Evolutionary conservation across 2,888 invertebrate species (phyloP).

Genomic region (Hydroisotoma schaefferi): DNA sequence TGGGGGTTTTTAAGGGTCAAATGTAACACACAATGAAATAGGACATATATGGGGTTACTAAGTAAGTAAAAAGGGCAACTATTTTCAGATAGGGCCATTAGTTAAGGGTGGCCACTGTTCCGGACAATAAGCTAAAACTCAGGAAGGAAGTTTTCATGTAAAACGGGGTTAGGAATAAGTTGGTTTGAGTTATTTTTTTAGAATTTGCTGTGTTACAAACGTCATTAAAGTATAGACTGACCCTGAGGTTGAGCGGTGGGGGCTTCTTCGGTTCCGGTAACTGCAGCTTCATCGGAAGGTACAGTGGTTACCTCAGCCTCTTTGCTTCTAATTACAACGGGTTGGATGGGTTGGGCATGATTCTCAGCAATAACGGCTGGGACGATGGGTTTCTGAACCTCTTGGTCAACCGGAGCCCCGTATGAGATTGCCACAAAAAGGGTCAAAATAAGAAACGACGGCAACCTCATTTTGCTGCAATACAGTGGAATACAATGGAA

Average conservation of each 20-base stretch:
- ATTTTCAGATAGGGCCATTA: no score
- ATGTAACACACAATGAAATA: no score
- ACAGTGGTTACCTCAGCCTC: slow-evolving; percentile 20
- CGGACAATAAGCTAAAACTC: no score
- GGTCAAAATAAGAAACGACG: slow-evolving; percentile 41
- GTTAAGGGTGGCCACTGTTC: no score
- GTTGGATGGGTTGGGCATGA: neutral
- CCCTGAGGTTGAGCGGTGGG: slow-evolving; percentile 8
- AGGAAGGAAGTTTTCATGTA: no score
- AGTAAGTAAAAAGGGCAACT: no score
- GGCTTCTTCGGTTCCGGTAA: slow-evolving; percentile 1
- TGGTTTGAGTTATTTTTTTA: no score
- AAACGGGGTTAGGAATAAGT: no score
- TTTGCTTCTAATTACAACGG: slow-evolving; percentile 4
- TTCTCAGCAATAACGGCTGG: slow-evolving; percentile 15
- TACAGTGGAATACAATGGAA: neutral
- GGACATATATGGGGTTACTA: no score
- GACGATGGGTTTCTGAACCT: slow-evolving; percentile 2
- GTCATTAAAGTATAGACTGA: neutral
- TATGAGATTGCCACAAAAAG: slow-evolving; percentile 39
- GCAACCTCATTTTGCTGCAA: slow-evolving; percentile 46
- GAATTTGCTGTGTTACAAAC: no score
- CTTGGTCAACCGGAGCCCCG: slow-evolving; percentile 43
- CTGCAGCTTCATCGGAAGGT: slow-evolving; percentile 13
- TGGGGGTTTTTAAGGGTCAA: no score